Evolutionary conservation across 1,140 invertebrate species (phyloP).

Genomic region (Colletes gigas): DNA sequence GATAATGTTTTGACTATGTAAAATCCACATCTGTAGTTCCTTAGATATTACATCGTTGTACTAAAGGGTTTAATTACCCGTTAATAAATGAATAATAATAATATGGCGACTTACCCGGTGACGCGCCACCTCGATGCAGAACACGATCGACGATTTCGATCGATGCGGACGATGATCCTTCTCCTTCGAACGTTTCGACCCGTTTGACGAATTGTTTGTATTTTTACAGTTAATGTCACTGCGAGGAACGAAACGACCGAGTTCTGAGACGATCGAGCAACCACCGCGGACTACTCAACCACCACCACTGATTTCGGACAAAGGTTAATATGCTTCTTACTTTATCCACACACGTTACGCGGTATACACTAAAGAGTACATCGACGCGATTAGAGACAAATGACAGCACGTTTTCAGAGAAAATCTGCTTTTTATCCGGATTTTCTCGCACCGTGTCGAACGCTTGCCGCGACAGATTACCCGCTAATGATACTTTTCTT

Average conservation of each 20-base stretch:
- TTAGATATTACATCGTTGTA: too few relatives aligned
- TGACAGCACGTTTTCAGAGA: background rate
- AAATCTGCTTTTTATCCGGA: background rate
- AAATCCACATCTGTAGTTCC: too few relatives aligned
- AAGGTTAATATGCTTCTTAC: slow-evolving; percentile 75
- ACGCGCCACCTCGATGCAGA: too few relatives aligned
- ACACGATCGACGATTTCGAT: too few relatives aligned
- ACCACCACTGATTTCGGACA: slow-evolving; percentile 82
- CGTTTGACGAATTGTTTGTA: slow-evolving; percentile 21
- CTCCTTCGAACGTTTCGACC: background rate
- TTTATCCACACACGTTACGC: background rate
- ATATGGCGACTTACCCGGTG: slow-evolving; percentile 8
- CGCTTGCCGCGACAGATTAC: background rate
- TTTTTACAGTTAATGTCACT: slow-evolving; percentile 82
- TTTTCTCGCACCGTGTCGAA: background rate
- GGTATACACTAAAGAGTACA: background rate
- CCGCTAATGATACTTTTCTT: too few relatives aligned
- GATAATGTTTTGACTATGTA: too few relatives aligned
- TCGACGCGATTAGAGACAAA: too few relatives aligned
- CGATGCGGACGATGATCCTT: too few relatives aligned
- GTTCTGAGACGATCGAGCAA: slow-evolving; percentile 66
- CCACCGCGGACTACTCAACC: slow-evolving; percentile 75
- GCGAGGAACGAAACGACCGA: slow-evolving; percentile 80
- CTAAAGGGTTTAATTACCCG: too few relatives aligned
- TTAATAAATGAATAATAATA: too few relatives aligned